Percentiles rank a stretch among this genome's conserved stretches.
These are phyloP conservation scores for Pelobates fuscus DNA, from an alignment of 2,113 vertebrate species.

Conservation along the genomic window DNA sequence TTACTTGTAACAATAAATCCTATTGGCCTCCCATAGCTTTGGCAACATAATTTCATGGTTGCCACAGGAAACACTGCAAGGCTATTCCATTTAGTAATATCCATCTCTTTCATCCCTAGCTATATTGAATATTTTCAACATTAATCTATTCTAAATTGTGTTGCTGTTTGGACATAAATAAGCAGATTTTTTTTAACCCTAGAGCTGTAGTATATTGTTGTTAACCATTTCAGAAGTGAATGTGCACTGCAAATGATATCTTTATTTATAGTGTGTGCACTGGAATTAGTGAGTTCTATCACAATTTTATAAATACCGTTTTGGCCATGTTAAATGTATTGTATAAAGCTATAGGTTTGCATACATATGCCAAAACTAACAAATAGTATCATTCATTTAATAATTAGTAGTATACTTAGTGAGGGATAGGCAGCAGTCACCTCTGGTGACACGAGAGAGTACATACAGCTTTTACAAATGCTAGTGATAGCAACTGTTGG, in stretches of 20 bases:
- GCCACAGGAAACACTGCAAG: slow-evolving; percentile 37
- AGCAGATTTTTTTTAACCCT: slow-evolving; percentile 43
- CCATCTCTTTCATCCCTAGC: slow-evolving; percentile 30
- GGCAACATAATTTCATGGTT: slow-evolving; percentile 27
- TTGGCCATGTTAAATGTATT: too few relatives aligned
- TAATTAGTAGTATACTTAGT: too few relatives aligned
- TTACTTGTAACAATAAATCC: background rate
- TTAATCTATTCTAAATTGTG: background rate
- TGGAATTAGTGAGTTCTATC: too few relatives aligned
- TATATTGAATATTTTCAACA: slow-evolving; percentile 40
- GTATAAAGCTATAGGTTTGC: too few relatives aligned
- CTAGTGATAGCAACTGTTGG: too few relatives aligned
- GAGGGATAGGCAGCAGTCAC: too few relatives aligned
- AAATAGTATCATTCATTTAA: too few relatives aligned
- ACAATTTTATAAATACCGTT: too few relatives aligned
- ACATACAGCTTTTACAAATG: too few relatives aligned
- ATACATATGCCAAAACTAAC: too few relatives aligned
- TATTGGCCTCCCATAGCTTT: slow-evolving; percentile 14
- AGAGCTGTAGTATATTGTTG: background rate
- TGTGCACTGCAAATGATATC: background rate
- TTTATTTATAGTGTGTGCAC: too few relatives aligned
- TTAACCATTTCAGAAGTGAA: background rate
- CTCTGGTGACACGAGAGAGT: too few relatives aligned
- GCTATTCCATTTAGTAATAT: slow-evolving; percentile 40
- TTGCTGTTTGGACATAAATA: slow-evolving; percentile 45